These are phyloP conservation scores for Luperina nickerlii DNA, from an alignment of 2,888 invertebrate genomes.

Conservation along the genomic window DNA sequence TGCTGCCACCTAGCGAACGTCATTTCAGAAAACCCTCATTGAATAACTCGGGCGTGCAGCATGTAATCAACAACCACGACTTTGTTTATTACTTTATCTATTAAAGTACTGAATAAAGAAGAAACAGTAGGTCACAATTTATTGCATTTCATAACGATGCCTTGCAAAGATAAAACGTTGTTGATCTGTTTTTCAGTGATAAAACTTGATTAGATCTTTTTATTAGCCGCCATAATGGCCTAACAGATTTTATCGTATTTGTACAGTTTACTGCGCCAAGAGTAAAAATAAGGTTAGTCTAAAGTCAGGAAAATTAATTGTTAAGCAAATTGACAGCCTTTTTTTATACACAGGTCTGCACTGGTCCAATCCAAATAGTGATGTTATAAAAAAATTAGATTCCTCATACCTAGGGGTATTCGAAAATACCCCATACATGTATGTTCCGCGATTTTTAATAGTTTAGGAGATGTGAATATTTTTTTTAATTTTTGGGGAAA, in stretches of 20 bases:
- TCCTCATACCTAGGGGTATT: no score
- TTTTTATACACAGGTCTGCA: no score
- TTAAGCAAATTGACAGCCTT: neutral
- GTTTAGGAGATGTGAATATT: no score
- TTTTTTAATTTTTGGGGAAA: no score
- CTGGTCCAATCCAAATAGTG: no score
- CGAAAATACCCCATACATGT: no score
- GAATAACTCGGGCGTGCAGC: neutral
- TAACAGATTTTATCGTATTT: slow-evolving; percentile 1
- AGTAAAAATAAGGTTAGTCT: neutral
- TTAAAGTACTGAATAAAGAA: slow-evolving; percentile 18
- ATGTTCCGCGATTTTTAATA: no score
- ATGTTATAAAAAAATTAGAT: no score
- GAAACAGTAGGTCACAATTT: neutral
- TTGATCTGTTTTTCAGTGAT: slow-evolving; percentile 18
- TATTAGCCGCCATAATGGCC: neutral
- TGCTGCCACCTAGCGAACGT: no score
- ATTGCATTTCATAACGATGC: slow-evolving; percentile 3
- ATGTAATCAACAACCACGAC: neutral
- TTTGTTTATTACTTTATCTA: slow-evolving; percentile 8
- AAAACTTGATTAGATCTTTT: neutral
- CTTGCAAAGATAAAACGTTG: slow-evolving; percentile 9
- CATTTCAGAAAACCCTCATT: no score
- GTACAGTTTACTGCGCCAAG: neutral
- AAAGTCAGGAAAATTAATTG: neutral